Percentiles rank a stretch among this genome's conserved stretches.
These are phyloP conservation scores for Drosophila willistoni DNA, from an alignment of 1,140 invertebrate genomes.

Conservation along the genomic window DNA sequence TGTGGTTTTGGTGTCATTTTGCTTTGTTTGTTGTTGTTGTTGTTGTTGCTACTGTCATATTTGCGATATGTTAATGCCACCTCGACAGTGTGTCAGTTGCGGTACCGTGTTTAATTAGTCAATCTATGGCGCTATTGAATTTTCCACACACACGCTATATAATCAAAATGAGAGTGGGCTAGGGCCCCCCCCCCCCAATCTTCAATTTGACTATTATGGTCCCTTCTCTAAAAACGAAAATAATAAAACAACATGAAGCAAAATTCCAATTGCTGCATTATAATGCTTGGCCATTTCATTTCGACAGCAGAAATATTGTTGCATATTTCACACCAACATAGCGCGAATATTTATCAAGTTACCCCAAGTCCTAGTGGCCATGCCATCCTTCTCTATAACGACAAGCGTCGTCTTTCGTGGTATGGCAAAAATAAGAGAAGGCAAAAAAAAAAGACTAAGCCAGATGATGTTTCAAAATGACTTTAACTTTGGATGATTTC, in stretches of 20 bases:
- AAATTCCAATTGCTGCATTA: slow-evolving; percentile 27
- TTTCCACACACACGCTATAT: slow-evolving; percentile 52
- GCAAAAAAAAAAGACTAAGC: background rate
- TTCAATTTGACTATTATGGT: background rate
- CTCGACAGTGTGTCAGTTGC: slow-evolving; percentile 62
- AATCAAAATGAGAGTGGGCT: slow-evolving; percentile 34
- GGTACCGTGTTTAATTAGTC: slow-evolving; percentile 66
- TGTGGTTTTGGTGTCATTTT: slow-evolving; percentile 29
- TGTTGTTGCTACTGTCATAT: slow-evolving; percentile 31
- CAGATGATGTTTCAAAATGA: background rate
- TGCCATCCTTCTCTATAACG: background rate
- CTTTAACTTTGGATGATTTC: background rate
- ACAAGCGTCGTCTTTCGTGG: slow-evolving; percentile 12
- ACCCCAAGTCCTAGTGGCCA: slow-evolving; percentile 33
- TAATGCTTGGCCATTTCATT: slow-evolving; percentile 35
- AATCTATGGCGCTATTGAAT: slow-evolving; percentile 56
- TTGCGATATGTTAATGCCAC: slow-evolving; percentile 59
- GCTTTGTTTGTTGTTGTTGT: background rate
- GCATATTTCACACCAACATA: slow-evolving; percentile 58
- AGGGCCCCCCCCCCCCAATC: background rate
- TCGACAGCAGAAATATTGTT: slow-evolving; percentile 58
- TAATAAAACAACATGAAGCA: slow-evolving; percentile 22
- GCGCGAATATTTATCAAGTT: slow-evolving; percentile 60
- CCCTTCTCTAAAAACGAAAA: slow-evolving; percentile 26
- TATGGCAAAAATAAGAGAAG: background rate